Conservation (phyloP, 1,140 invertebrate genomes). For the Trichonephila clavipes region DNA sequence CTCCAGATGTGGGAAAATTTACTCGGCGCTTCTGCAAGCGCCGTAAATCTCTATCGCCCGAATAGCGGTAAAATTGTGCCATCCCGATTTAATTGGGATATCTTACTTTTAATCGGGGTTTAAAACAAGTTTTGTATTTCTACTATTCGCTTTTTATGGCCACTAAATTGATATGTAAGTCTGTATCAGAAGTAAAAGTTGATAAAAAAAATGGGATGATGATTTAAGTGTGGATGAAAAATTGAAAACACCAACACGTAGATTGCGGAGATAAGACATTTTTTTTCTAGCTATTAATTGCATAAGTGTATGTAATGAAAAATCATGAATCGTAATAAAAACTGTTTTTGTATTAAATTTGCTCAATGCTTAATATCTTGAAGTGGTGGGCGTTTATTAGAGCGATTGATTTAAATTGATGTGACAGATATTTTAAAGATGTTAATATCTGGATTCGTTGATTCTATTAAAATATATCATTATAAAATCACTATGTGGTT, state of each 20-base stretch:
- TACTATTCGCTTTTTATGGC: slow-evolving; percentile 3
- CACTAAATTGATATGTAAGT: not conserved
- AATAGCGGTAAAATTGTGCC: slow-evolving; percentile 41
- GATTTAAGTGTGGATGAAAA: not conserved
- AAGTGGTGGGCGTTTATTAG: too few relatives aligned
- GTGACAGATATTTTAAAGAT: too few relatives aligned
- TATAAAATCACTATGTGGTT: too few relatives aligned
- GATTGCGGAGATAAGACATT: not conserved
- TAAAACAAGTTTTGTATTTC: slow-evolving; percentile 3
- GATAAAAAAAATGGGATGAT: not conserved
- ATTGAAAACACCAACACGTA: not conserved
- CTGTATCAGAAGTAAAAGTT: not conserved
- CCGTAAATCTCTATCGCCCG: slow-evolving; percentile 10
- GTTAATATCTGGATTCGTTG: too few relatives aligned
- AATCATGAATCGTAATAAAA: too few relatives aligned
- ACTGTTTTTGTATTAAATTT: too few relatives aligned
- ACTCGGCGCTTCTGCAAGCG: not conserved
- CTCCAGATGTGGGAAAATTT: slow-evolving; percentile 3
- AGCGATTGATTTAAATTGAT: too few relatives aligned
- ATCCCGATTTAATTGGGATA: not conserved
- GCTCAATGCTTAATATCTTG: too few relatives aligned
- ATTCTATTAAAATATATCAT: too few relatives aligned
- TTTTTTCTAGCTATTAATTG: too few relatives aligned
- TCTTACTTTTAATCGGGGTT: not conserved
- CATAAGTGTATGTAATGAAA: too few relatives aligned